phyloP scores from a whole-genome alignment of 2,797 vertebrate genomes.

The Sebastes alutus region DNA sequence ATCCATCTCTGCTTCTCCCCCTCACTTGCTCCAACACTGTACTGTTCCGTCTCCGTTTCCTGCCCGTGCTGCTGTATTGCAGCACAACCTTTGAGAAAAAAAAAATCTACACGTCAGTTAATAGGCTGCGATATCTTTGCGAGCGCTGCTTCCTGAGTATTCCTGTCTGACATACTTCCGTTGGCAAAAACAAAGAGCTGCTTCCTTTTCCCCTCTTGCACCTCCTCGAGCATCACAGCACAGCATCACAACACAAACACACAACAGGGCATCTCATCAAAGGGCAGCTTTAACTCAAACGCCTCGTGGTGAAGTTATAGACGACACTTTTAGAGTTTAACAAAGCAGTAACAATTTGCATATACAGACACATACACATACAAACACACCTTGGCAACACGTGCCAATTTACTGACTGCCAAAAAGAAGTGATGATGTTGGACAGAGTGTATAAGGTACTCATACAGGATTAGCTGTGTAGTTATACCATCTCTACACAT shows the following conservation, averaged over 20 bases:
- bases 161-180: constrained; percentile 57
- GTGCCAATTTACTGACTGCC: constrained; percentile 6
- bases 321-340: not conserved
- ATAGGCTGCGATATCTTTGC: constrained; percentile 30
- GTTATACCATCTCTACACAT: constrained; percentile 22
- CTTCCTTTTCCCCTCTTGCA: constrained; percentile 33
- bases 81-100: not conserved
- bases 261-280: constrained; percentile 25
- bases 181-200: constrained; percentile 49
- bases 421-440: constrained; percentile 36
- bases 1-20: not conserved
- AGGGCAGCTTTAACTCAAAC: constrained; percentile 5
- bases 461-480: not conserved
- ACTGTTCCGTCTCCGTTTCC: not conserved
- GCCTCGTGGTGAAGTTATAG: not conserved
- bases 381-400: constrained; percentile 1
- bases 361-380: not conserved
- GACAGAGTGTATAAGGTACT: not conserved
- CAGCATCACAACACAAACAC: constrained; percentile 21
- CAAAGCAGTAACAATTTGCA: not conserved
- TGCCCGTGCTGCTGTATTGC: not conserved
- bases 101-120: constrained; percentile 4
- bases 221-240: constrained; percentile 22
- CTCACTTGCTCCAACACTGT: not conserved
- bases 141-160: constrained; percentile 29